Percentiles rank a stretch among this genome's conserved stretches.
Conservation (phyloP, 1,140 invertebrate genomes). For the Aphaenogaster ashmeadi region DNA sequence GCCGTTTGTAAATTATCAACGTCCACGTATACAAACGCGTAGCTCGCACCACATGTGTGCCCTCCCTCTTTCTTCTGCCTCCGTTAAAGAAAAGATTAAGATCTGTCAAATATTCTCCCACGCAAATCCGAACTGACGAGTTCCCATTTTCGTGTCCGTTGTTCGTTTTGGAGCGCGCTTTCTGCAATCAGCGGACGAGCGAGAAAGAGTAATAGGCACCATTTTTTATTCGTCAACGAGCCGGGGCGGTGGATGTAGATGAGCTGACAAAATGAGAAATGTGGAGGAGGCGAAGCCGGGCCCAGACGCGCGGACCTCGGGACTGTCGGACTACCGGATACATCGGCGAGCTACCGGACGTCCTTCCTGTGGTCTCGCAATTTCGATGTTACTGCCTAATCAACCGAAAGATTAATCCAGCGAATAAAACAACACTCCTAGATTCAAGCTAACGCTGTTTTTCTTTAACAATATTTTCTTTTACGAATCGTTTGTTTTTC, state of each 20-base stretch:
- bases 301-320: not conserved
- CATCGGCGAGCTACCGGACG: not conserved
- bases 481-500: not conserved
- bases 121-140: constrained; percentile 39
- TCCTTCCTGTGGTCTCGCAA: not conserved
- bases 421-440: not conserved
- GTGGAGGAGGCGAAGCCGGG: constrained; percentile 57
- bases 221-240: constrained; percentile 74
- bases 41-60: not conserved
- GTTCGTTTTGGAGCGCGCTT: constrained; percentile 19
- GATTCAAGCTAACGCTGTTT: not conserved
- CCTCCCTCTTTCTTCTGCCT: not conserved
- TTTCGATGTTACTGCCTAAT: not conserved
- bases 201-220: constrained; percentile 76
- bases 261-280: constrained; percentile 79
- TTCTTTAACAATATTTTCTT: not conserved
- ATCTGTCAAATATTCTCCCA: constrained; percentile 44
- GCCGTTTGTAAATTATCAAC: constrained; percentile 11
- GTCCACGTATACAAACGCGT: not conserved
- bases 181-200: constrained; percentile 71
- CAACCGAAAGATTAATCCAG: not conserved
- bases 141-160: constrained; percentile 3
- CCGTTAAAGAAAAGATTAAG: constrained; percentile 45
- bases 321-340: constrained; percentile 65
- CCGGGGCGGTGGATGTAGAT: constrained; percentile 66